These are phyloP conservation scores for Sternotherus odoratus DNA, from an alignment of 2,797 vertebrate genomes.

Conservation along the genomic window DNA sequence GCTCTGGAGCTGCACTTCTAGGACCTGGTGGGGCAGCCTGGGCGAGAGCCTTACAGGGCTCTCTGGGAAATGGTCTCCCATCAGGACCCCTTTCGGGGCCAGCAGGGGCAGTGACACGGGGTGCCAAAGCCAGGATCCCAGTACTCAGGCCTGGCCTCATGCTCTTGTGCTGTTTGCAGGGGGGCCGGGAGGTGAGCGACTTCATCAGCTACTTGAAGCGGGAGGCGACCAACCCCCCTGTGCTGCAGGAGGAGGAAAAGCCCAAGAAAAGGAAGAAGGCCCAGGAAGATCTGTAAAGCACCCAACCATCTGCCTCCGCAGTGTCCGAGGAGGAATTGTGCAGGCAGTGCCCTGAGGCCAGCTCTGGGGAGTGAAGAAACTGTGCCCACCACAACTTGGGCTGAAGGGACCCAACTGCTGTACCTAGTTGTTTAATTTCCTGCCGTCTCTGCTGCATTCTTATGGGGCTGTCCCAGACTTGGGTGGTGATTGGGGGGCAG, in stretches of 20 bases:
- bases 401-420: slow-evolving; percentile 72
- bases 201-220: slow-evolving; percentile 95
- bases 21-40: no score
- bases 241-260: slow-evolving; percentile 88
- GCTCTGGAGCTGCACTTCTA: no score
- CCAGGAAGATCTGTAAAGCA: slow-evolving; percentile 89
- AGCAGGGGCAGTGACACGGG: fast-evolving
- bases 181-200: slow-evolving; percentile 95
- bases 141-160: not conserved
- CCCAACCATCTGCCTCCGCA: not conserved
- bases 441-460: slow-evolving; percentile 83
- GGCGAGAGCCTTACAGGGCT: not conserved
- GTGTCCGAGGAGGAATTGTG: slow-evolving; percentile 67
- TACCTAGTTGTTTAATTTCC: slow-evolving; percentile 79
- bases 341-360: slow-evolving; percentile 61
- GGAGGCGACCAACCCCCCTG: slow-evolving; percentile 89
- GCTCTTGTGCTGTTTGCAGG: slow-evolving; percentile 81
- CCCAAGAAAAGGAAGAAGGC: slow-evolving; percentile 92
- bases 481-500: slow-evolving; percentile 74
- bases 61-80: no score
- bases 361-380: slow-evolving; percentile 44
- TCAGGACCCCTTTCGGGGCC: no score
- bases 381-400: slow-evolving; percentile 38
- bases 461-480: slow-evolving; percentile 81
- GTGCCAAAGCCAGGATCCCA: not conserved